Evolutionary conservation across 1,140 invertebrate species (phyloP), one percentile per base, ranked within the genome.

Genomic region (Nasonia longicornis): DNA sequence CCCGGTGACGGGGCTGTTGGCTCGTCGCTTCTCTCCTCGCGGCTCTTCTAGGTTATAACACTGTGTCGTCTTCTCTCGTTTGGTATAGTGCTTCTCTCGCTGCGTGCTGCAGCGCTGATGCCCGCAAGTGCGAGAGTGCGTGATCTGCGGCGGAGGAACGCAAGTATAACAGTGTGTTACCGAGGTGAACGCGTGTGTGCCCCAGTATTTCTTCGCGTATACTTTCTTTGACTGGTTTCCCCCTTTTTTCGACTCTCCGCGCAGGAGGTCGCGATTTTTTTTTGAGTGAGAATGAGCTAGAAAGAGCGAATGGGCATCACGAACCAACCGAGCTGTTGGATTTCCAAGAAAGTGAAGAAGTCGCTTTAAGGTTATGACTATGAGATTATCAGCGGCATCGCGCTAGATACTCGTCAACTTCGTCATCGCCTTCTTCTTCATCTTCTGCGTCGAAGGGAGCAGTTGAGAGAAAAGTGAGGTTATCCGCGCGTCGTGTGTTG

Each of bases 401-500:
- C 67, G 26, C 42, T 63, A 52, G 22, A 26, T 2, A 35, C 58
- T 77, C 76, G 11, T 52, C 76, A 1, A 85, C 78, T 77, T 63
- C 77, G 83, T 70, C 69, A 77, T 84, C 78, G 69, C 71, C 83
- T 82, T 83, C 79, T 48, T 42, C 58, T 73, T 67, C 83, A 81
- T 83, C 79, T 35, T 42, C 58, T 73, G 83, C 85, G 84, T 76
- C 82, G 80, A 83, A 82, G 77, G n/a, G 12, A 84, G 73, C 81
- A 64, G 74, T 58, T 6, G 52, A 58, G 16, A 58, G 16, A 58
- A 76, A 81, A 81, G 80, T 81, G 80, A 81, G 80, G 80, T 81
- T 81, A 81, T 76, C 66, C 66, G 64, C 73, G 80, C 80, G 74
- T 64, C 74, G 64, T 58, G 71, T 52, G 26, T 76, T 16, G 35